These are phyloP conservation scores for Cancer borealis DNA, from an alignment of 2,888 invertebrate genomes.

Conservation along the genomic window DNA sequence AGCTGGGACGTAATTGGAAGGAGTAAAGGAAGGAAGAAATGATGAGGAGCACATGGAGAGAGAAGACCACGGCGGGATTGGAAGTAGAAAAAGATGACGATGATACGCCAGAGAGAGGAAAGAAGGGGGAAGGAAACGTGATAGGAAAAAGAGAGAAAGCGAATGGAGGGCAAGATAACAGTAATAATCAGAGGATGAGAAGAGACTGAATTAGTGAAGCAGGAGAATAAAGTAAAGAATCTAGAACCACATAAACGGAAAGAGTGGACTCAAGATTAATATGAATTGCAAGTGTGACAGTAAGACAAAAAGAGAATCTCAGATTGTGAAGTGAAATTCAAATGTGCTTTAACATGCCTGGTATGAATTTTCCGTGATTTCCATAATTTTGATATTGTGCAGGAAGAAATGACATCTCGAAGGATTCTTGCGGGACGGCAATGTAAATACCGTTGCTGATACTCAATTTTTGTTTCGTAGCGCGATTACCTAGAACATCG, in stretches of 20 bases:
- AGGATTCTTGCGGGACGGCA: neutral
- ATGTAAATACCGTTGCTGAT: neutral
- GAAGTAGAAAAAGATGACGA: neutral
- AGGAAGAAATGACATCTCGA: neutral
- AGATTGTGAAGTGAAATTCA: neutral
- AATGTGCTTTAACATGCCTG: neutral
- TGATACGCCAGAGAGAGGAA: neutral
- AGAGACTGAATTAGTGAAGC: neutral
- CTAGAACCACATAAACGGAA: neutral
- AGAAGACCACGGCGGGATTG: neutral
- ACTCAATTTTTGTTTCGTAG: neutral
- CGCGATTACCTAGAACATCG: neutral
- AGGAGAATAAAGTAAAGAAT: neutral
- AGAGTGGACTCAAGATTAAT: neutral
- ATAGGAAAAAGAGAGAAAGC: neutral
- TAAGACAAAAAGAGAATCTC: neutral
- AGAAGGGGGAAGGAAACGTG: constrained; percentile 26
- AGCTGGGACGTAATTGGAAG: constrained; percentile 46
- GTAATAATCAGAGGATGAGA: constrained; percentile 16
- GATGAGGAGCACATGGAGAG: neutral
- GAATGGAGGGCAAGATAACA: constrained; percentile 8
- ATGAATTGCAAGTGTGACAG: neutral
- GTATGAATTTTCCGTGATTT: neutral
- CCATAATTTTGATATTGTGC: neutral
- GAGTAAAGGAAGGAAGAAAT: constrained; percentile 26